phyloP scores from a whole-genome alignment of 1,140 invertebrate species.

The Lamellibrachia luymesi region DNA sequence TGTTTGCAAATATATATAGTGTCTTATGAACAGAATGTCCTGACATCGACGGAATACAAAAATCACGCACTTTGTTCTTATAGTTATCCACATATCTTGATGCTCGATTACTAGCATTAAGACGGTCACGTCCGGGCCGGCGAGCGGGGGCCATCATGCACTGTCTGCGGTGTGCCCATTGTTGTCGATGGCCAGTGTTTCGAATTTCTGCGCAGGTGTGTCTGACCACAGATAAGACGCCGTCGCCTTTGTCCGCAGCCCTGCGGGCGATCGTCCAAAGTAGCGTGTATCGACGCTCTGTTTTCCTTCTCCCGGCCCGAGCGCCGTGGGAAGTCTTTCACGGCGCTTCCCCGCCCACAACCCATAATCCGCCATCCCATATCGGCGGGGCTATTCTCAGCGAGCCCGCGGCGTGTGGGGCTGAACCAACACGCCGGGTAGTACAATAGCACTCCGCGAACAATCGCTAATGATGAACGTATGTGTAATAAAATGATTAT shows the following conservation, averaged over 20 bases:
- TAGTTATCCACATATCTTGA: not conserved
- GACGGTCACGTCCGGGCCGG: not conserved
- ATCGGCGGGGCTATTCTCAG: not conserved
- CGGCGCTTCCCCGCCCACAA: not conserved
- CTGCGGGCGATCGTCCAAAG: not conserved
- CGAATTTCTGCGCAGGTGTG: not conserved
- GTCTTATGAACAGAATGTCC: not conserved
- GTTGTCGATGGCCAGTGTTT: not conserved
- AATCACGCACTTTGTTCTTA: not conserved
- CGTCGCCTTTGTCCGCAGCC: not conserved
- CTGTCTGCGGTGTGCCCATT: not conserved
- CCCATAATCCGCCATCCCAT: not conserved
- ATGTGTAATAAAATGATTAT: not conserved
- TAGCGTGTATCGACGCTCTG: slow-evolving; percentile 3
- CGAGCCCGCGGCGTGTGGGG: not conserved
- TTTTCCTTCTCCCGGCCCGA: not conserved
- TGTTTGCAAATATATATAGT: not conserved
- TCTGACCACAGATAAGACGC: not conserved
- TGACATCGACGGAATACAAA: not conserved
- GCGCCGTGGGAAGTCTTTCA: not conserved
- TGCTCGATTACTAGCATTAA: not conserved
- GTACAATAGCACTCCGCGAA: not conserved
- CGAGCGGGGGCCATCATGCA: not conserved
- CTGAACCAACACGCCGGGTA: too few relatives aligned
- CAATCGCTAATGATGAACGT: slow-evolving; percentile 4